Evolutionary conservation across 2,888 invertebrate species (phyloP).

Genomic region (Catocala fraxini): DNA sequence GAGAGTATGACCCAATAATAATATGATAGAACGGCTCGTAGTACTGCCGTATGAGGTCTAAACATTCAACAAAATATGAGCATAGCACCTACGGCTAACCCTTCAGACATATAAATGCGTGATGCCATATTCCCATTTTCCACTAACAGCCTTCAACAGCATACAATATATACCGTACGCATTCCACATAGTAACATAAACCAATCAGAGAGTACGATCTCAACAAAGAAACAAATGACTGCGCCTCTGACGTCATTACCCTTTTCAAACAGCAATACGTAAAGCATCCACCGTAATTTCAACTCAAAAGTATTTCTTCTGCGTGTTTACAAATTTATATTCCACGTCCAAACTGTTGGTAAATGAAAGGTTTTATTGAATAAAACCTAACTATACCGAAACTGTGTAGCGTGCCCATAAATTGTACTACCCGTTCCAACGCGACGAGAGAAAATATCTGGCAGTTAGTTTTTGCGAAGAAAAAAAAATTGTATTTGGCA

Average conservation of each 20-base stretch:
- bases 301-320: slow-evolving; percentile 15
- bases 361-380: slow-evolving; percentile 35
- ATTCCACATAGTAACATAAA: neutral
- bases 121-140: too few relatives aligned
- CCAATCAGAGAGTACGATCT: too few relatives aligned
- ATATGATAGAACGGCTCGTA: too few relatives aligned
- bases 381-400: slow-evolving; percentile 21
- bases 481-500: slow-evolving; percentile 10
- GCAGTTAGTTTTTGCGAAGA: slow-evolving; percentile 8
- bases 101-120: too few relatives aligned
- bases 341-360: slow-evolving; percentile 28
- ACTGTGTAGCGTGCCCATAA: slow-evolving; percentile 23
- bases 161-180: too few relatives aligned
- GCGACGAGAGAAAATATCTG: slow-evolving; percentile 10
- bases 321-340: slow-evolving; percentile 42
- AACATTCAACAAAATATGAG: too few relatives aligned
- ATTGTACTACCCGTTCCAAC: slow-evolving; percentile 13
- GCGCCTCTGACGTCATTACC: neutral
- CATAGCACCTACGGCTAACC: too few relatives aligned
- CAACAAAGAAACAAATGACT: neutral
- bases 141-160: too few relatives aligned
- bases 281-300: slow-evolving; percentile 1
- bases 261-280: slow-evolving; percentile 6
- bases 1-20: too few relatives aligned
- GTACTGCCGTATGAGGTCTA: too few relatives aligned